Evolutionary conservation across 1,140 invertebrate genomes (phyloP).

Genomic region (Drosophila lacertosa): DNA sequence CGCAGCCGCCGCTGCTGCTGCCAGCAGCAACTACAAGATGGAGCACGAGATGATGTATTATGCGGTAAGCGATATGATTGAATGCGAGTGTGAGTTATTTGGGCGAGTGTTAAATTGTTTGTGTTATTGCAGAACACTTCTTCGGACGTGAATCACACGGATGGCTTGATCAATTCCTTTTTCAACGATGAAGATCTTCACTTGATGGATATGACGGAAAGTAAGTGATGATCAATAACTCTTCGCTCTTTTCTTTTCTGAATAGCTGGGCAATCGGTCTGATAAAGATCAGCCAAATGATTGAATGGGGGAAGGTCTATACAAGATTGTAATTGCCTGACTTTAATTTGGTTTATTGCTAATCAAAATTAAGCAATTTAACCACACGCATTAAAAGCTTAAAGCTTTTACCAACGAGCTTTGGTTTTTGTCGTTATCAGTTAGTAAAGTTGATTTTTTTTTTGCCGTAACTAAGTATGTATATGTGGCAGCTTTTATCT

Average conservation of each 20-base stretch:
- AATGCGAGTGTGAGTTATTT: slow-evolving; percentile 17
- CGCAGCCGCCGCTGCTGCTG: slow-evolving; percentile 55
- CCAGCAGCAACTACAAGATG: slow-evolving; percentile 84
- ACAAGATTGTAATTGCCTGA: too few relatives aligned
- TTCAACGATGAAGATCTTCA: slow-evolving; percentile 94
- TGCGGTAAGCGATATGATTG: slow-evolving; percentile 78
- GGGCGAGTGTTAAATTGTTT: slow-evolving; percentile 12
- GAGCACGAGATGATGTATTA: slow-evolving; percentile 85
- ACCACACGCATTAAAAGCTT: slow-evolving; percentile 6
- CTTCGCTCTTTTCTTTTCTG: background rate
- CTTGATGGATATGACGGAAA: slow-evolving; percentile 95
- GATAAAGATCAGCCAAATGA: background rate
- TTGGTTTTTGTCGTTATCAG: background rate
- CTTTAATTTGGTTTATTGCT: background rate
- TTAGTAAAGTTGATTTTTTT: background rate
- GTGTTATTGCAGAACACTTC: slow-evolving; percentile 85
- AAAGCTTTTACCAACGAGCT: background rate
- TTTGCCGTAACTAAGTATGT: too few relatives aligned
- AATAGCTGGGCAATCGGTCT: background rate
- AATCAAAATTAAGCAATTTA: background rate
- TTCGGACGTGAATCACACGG: slow-evolving; percentile 89
- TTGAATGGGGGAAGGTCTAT: background rate
- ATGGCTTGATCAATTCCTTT: slow-evolving; percentile 93
- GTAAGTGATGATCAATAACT: slow-evolving; percentile 85
- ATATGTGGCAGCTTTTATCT: too few relatives aligned